Evolutionary conservation across 2,888 invertebrate species (phyloP).

Genomic region (Mechanitis messenoides): DNA sequence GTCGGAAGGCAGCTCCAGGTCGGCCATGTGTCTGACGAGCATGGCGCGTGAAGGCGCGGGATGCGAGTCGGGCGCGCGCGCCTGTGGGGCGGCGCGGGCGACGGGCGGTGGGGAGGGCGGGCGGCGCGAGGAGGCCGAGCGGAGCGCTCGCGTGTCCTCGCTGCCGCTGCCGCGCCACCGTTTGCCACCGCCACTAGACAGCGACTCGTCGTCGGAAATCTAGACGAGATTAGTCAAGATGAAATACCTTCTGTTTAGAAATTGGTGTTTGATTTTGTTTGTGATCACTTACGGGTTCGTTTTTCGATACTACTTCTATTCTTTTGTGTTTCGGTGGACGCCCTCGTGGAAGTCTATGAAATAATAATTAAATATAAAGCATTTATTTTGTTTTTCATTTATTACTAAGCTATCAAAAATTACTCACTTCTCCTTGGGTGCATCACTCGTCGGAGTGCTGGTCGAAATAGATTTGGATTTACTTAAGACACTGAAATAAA

Average conservation of each 20-base stretch:
- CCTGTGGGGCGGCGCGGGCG: slow-evolving; percentile 42
- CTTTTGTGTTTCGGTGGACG: slow-evolving; percentile 68
- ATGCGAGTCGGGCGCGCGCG: slow-evolving; percentile 69
- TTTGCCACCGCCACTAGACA: slow-evolving; percentile 49
- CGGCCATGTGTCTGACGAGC: slow-evolving; percentile 43
- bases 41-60: slow-evolving; percentile 30
- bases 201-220: slow-evolving; percentile 65
- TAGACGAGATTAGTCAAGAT: slow-evolving; percentile 26
- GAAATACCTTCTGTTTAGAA: background rate
- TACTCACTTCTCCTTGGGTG: slow-evolving; percentile 52
- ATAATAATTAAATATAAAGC: slow-evolving; percentile 12
- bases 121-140: slow-evolving; percentile 78
- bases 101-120: slow-evolving; percentile 27
- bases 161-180: slow-evolving; percentile 45
- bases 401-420: background rate
- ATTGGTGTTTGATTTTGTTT: background rate
- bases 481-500: slow-evolving; percentile 42
- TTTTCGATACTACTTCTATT: slow-evolving; percentile 59
- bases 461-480: slow-evolving; percentile 50
- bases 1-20: slow-evolving; percentile 49
- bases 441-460: slow-evolving; percentile 54
- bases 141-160: slow-evolving; percentile 31
- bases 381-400: background rate
- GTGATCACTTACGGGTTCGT: slow-evolving; percentile 45
- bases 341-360: slow-evolving; percentile 46